Base-by-base conservation (phyloP, 2,113 vertebrate species). In the Gambusia affinis region DNA sequence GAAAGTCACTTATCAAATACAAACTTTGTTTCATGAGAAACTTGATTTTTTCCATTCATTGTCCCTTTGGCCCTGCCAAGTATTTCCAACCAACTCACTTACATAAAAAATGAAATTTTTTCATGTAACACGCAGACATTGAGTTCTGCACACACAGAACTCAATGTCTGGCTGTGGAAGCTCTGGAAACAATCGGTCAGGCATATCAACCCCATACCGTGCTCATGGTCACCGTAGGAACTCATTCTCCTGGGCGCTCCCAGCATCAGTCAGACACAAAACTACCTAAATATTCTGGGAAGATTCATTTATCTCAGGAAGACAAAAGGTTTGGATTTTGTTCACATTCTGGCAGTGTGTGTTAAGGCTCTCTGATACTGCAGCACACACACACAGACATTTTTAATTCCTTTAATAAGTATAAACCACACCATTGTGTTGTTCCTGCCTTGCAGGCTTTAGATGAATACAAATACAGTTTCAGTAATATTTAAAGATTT, bases 191-290 rank as follows among this genome's bases (percentile, higher is more conserved):
- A 47, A 47, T 19, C 1, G 44, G 17, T 47, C 17, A 17, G 44
- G 14, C 44, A 47, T 17, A 19, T 19, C 5, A 47, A 47, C 17
- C 44, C 64, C 39, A 17, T 66, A 60, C 76, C 86, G 82, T 87
- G 81, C 90, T 85, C 76, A 81, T 76, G 89, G 87, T 85, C 91
- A 85, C 88, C 90, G 78, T 79, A 92, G 79, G 88, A 94, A 94
- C 92, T 90, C 70, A 78, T 84, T 86, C 86, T 75, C 85, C 92
- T 89, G 79, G 91, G 87, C 91, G 83, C 79, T 91, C 89, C 81
- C 84, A 89, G 86, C 86, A 90, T 92, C 92, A 88, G 89, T 60
- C 54, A 85, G 81, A 72, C 78, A 62, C 82, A 33, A 44, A 84
- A 80, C 64, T 78, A 69, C 65, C 57, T 30, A 29, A 64, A 51